phyloP scores from a whole-genome alignment of 92 coral and sea anemone genomes.

The Palythoa grandis region DNA sequence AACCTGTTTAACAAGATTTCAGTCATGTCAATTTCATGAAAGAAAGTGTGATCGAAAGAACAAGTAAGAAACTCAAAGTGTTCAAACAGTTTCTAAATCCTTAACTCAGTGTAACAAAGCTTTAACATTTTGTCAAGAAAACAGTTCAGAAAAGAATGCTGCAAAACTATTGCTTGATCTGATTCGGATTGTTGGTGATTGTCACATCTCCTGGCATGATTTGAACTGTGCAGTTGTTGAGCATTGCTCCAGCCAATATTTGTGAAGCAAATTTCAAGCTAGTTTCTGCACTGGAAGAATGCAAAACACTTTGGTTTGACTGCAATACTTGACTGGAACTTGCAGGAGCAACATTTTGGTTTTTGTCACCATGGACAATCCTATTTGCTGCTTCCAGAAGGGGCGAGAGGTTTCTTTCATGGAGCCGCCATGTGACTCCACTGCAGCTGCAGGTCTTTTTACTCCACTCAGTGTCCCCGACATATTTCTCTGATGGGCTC shows the following conservation, averaged over 20 bases:
- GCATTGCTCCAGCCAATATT: too few species aligned
- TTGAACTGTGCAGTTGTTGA: background rate
- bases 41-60: slow-evolving; percentile 5
- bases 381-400: background rate
- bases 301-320: background rate
- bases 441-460: background rate
- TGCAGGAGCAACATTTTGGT: background rate
- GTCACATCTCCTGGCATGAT: slow-evolving; percentile 2
- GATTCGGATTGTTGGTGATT: background rate
- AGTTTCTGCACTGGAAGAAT: background rate
- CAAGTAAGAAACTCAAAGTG: slow-evolving; percentile 4
- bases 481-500: slow-evolving; percentile 29
- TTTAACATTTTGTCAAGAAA: background rate
- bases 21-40: background rate
- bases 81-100: background rate
- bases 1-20: slow-evolving; percentile 13
- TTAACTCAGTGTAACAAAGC: background rate
- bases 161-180: background rate
- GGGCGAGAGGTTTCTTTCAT: background rate
- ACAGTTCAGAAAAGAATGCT: background rate
- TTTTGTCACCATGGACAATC: background rate
- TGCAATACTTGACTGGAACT: background rate
- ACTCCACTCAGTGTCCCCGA: slow-evolving; percentile 19
- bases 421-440: background rate
- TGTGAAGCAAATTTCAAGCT: background rate